These are phyloP conservation scores for Dromiciops gliroides DNA, from an alignment of 2,113 vertebrate genomes.

Conservation along the genomic window DNA sequence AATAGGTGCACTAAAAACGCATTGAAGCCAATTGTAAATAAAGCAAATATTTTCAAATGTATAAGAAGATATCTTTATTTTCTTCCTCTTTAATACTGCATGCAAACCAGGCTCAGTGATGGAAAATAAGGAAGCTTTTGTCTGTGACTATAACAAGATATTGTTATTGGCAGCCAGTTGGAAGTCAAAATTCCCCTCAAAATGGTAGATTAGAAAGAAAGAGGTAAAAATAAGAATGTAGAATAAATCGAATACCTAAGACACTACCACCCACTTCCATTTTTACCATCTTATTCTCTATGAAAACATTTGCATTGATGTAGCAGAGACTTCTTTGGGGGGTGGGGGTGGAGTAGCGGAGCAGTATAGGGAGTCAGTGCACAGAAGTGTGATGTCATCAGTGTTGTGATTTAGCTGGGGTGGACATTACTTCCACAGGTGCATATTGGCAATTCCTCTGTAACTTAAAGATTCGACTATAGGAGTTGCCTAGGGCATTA, in stretches of 20 bases:
- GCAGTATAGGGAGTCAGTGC: background rate
- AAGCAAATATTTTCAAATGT: constrained; percentile 31
- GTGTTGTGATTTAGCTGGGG: background rate
- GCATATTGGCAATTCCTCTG: too few species aligned
- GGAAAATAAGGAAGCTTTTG: background rate
- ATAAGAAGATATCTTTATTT: background rate
- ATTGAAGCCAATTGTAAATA: constrained; percentile 47
- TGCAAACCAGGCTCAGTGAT: background rate
- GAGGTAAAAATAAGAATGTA: background rate
- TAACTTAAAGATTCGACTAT: background rate
- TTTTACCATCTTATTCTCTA: background rate
- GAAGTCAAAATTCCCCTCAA: background rate
- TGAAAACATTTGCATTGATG: background rate
- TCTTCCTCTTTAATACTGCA: background rate
- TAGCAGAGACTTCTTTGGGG: background rate
- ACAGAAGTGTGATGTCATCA: background rate
- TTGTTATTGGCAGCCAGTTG: background rate
- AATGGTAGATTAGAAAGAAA: background rate
- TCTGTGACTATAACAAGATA: background rate
- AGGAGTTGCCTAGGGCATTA: too few species aligned
- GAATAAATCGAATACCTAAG: background rate
- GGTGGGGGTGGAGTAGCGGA: too few species aligned
- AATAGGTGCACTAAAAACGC: constrained; percentile 18
- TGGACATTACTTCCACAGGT: background rate
- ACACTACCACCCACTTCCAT: background rate